Evolutionary conservation across 2,113 vertebrate species (phyloP).

Genomic region (Nannobrachium achirus): DNA sequence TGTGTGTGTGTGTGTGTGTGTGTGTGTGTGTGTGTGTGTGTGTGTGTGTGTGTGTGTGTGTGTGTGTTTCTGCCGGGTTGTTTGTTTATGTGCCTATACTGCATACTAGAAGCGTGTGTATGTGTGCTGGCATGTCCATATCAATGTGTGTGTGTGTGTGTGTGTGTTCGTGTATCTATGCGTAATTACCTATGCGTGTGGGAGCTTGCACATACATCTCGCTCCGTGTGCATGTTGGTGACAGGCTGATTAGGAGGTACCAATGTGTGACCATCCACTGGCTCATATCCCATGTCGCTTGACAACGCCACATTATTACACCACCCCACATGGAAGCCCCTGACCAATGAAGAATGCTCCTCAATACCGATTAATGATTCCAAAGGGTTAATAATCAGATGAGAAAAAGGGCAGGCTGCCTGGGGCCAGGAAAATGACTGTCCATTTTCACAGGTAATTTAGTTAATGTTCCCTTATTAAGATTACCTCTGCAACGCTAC

Average conservation of each 20-base stretch:
- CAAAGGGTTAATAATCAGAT: conserved; percentile 54
- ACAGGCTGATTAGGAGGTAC: conserved; percentile 44
- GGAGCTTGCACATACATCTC: no score
- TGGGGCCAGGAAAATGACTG: conserved; percentile 46
- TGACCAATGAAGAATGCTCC: conserved; percentile 23
- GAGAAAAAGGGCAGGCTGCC: conserved; percentile 30
- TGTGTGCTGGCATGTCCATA: not conserved
- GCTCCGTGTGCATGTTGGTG: not conserved
- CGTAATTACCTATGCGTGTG: not conserved
- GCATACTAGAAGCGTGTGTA: not conserved
- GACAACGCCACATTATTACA: conserved; percentile 39
- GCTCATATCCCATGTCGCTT: conserved; percentile 30
- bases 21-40: not conserved
- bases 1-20: not conserved
- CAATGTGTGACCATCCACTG: conserved; percentile 24
- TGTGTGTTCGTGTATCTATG: not conserved
- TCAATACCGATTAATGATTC: conserved; percentile 51
- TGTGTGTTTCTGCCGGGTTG: not conserved
- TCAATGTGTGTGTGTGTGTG: not conserved
- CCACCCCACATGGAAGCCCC: conserved; percentile 12
- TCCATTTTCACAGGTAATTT: conserved; percentile 77
- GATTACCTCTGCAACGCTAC: conserved; percentile 45
- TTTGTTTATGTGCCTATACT: not conserved
- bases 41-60: not conserved
- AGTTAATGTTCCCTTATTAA: conserved; percentile 73